A percentile compares a stretch with the other conserved stretches of the same genome.
phyloP scores from a whole-genome alignment of 2,888 invertebrate species.

The Mayetiola destructor region DNA sequence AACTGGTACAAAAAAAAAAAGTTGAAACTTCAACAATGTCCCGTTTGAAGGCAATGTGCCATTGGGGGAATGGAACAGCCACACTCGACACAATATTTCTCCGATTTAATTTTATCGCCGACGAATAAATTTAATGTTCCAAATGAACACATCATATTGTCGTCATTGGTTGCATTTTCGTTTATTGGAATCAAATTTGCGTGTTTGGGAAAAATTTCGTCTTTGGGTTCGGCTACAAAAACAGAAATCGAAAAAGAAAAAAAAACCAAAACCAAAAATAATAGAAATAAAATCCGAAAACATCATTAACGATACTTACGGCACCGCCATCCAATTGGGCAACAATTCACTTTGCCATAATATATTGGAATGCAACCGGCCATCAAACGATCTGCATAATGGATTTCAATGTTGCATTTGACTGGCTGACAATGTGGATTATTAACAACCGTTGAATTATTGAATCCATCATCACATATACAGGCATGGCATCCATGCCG shows the following conservation, averaged over 20 bases:
- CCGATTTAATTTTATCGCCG: not conserved
- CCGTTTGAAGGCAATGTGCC: not conserved
- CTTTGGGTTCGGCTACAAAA: not conserved
- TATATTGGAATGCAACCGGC: constrained; percentile 22
- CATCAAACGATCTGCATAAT: constrained; percentile 17
- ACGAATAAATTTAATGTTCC: not conserved
- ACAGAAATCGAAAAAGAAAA: not conserved
- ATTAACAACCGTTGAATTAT: constrained; percentile 16
- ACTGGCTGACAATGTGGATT: constrained; percentile 20
- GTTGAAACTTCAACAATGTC: not conserved
- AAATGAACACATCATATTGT: not conserved
- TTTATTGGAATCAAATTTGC: too few relatives aligned
- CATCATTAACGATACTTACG: constrained; percentile 15
- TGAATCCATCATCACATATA: constrained; percentile 16
- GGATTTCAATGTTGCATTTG: constrained; percentile 20
- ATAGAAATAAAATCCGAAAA: not conserved
- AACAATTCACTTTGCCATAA: constrained; percentile 19
- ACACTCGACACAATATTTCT: constrained; percentile 10
- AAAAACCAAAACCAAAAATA: not conserved
- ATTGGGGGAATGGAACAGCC: constrained; percentile 6
- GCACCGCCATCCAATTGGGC: constrained; percentile 22
- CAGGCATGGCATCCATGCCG: constrained; percentile 17
- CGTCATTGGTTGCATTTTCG: not conserved
- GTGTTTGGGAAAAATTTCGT: not conserved
- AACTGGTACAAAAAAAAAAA: not conserved